Evolutionary conservation across 2,888 invertebrate genomes (phyloP), one percentile per base, ranked within the genome.

Genomic region (Apamea sordens): DNA sequence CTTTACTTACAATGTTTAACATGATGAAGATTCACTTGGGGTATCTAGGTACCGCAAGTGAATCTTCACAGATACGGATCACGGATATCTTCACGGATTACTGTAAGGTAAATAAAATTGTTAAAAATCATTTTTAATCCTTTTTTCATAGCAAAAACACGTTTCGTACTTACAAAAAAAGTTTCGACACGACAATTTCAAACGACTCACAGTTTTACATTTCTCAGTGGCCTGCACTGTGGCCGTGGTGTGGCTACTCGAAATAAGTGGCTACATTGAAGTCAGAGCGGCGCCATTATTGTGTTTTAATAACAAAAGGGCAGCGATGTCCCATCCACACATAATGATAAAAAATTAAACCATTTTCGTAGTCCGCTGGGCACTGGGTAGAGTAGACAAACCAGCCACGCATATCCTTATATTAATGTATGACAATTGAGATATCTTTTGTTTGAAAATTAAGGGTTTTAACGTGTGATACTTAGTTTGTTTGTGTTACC

Each of bases 301-400:
- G 76, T 86, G 76, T 87, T 89, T 82, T 79, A 83, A 78, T 80
- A 86, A 89, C 87, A 85, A 89, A 87, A 86, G 89, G 83, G 83
- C 73, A 72, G 64, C 65, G 70, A 65, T 82, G 80, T 86, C 76
- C 80, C 77, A 76, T 83, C 72, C 79, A 70, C 56, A 65, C 63
- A 44, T 81, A 84, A 87, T 89, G 73, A 70, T 82, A 76, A 77
- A 77, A 85, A 80, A 87, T 83, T 73, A 77, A 84, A 80, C 78
- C 82, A 81, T 84, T 86, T 87, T 77, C 76, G 73, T 76, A 81
- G 77, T 83, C 76, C 72, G 75, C 70, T 85, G 82, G 28, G 61
- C 61, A 32, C 18, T 11, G 36, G 64, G 2, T 24, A 44, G 2
- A 75, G n/a, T 8, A n/a, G n/a, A 53, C 73, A n/a, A 44, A 75